Evolutionary conservation across 2,113 vertebrate genomes (phyloP), one percentile per base, ranked within the genome.

Genomic region (Trachemys scripta): DNA sequence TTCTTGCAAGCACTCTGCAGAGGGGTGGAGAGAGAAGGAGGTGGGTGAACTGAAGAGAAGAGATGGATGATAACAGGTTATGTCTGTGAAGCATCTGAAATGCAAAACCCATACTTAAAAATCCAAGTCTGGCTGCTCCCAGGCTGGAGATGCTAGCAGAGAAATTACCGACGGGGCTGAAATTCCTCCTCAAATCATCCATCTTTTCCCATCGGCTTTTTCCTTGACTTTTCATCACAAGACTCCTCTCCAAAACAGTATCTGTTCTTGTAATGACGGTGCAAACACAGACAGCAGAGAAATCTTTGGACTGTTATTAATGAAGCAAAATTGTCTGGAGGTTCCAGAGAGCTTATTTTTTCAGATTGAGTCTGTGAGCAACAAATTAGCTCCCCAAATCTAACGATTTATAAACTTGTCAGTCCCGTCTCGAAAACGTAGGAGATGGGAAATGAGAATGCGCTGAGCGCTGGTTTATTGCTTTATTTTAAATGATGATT

Each of bases 191-290:
- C 35, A 14, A 1, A 1, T 76, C 29, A 82, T 89, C 54, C 38
- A 56, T 80, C 92, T 75, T 16, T 8, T 59, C 88, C 8, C 78
- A 13, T 2, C 3, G 0, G 75, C 22, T 83, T 50, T 49, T 76
- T 35, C 82, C 56, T 29, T 57, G 79, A 69, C 10, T 1, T 27
- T 83, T 38, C 12, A 9, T 82, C 29, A 2, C 1, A 1, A 59
- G 56, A 24, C 72, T 47, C 54, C 86, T 35, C 49, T n/a, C 17
- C 11, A 0, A 20, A 76, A n/a, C 75, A 54, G 80, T 31, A 75
- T 4, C n/a, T 1, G 51, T 51, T 8, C 56, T 45, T 51, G 42
- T 87, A 54, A 62, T 1, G 0, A n/a, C 16, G 1, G 0, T 47
- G 27, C 31, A 6, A 9, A 38, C 12, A 31, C 53, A 85, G 76